A percentile compares a stretch with the other conserved stretches of the same genome.
phyloP scores from a whole-genome alignment of 2,888 invertebrate species.

The Callinectes sapidus region DNA sequence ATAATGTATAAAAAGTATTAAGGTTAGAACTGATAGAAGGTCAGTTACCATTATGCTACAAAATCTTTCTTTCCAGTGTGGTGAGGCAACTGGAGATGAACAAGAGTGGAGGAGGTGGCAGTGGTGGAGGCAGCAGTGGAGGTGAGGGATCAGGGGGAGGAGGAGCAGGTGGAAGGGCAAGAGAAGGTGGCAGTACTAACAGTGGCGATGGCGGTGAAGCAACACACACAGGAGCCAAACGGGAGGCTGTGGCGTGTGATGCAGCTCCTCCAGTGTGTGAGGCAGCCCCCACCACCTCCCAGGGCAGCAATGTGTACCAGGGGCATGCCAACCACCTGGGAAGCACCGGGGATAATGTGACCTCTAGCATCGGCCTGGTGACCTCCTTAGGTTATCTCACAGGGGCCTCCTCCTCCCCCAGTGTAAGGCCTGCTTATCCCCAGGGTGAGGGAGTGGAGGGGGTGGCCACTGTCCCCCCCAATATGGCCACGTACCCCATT shows the following conservation, averaged over 20 bases:
- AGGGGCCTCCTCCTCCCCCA: constrained; percentile 34
- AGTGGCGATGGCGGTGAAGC: background rate
- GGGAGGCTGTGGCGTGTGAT: background rate
- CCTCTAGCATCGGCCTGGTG: background rate
- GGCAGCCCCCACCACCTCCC: background rate
- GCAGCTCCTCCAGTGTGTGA: background rate
- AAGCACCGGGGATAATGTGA: background rate
- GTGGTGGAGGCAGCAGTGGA: background rate
- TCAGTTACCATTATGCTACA: no score
- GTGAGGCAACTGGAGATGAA: background rate
- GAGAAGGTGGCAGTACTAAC: background rate
- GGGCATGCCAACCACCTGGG: background rate
- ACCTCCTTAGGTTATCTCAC: background rate
- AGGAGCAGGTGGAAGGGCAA: background rate
- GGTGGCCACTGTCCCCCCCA: background rate
- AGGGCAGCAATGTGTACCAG: background rate
- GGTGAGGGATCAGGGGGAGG: background rate
- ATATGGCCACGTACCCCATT: constrained; percentile 15
- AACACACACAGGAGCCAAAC: background rate
- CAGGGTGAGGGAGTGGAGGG: constrained; percentile 44
- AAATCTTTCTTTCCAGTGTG: background rate
- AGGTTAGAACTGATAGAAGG: no score
- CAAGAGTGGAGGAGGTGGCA: constrained; percentile 23
- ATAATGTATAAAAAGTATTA: no score
- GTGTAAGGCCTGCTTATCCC: constrained; percentile 37